Percentiles rank a stretch among this genome's conserved stretches.
phyloP scores from a whole-genome alignment of 2,797 vertebrate species.

The Squalus acanthias region DNA sequence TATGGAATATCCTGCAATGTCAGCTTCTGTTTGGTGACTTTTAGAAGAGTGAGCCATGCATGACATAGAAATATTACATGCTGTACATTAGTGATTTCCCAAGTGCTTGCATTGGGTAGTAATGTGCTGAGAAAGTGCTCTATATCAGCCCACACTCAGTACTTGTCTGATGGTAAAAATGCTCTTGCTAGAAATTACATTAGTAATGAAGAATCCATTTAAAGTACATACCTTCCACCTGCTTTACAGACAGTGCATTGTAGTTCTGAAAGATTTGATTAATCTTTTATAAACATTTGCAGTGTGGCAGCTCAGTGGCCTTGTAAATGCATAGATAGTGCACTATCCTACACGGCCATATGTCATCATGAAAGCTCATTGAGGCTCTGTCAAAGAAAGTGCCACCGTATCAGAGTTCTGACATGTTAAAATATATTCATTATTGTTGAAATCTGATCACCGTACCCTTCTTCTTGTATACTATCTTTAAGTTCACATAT shows the following conservation, averaged over 20 bases:
- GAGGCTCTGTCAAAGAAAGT: slow-evolving; percentile 71
- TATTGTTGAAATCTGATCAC: slow-evolving; percentile 77
- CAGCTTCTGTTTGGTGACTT: slow-evolving; percentile 83
- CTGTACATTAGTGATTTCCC: slow-evolving; percentile 84
- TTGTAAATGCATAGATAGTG: slow-evolving; percentile 72
- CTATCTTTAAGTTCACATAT: not conserved
- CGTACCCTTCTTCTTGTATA: slow-evolving; percentile 67
- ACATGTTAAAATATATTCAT: slow-evolving; percentile 90
- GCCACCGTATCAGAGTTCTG: slow-evolving; percentile 79
- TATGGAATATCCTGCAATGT: slow-evolving; percentile 67
- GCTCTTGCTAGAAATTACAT: slow-evolving; percentile 80
- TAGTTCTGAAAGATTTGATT: slow-evolving; percentile 99
- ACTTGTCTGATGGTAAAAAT: slow-evolving; percentile 69
- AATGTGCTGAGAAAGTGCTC: slow-evolving; percentile 80
- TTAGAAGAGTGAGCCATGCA: slow-evolving; percentile 78
- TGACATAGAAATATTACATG: slow-evolving; percentile 77
- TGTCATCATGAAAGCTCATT: slow-evolving; percentile 73
- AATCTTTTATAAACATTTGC: slow-evolving; percentile 98
- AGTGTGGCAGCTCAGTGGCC: slow-evolving; percentile 81
- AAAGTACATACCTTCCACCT: slow-evolving; percentile 89
- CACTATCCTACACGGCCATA: slow-evolving; percentile 77
- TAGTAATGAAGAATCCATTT: slow-evolving; percentile 96
- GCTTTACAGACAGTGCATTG: slow-evolving; percentile 95
- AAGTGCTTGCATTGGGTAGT: slow-evolving; percentile 78
- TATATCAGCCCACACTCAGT: slow-evolving; percentile 77